Conservation (phyloP, 2,113 vertebrate species). For the Neotoma lepida region DNA sequence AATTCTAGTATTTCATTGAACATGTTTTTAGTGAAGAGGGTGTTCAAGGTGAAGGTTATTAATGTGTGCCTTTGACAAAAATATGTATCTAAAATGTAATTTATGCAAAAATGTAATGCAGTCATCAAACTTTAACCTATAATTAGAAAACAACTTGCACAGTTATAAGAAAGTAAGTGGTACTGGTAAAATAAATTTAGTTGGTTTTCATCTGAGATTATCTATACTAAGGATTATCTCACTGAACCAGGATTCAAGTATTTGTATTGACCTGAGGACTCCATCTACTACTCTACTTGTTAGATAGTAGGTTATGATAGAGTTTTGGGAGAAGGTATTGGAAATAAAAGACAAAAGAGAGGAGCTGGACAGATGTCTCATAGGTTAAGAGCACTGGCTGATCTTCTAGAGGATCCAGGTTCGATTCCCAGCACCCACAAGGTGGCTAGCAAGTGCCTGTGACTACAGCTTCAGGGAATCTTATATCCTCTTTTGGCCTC, state of each 20-base stretch:
- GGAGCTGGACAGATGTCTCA: background rate
- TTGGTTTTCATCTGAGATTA: slow-evolving; percentile 21
- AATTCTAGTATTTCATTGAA: background rate
- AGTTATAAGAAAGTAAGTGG: slow-evolving; percentile 35
- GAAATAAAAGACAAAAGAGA: background rate
- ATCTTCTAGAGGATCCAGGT: background rate
- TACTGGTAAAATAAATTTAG: background rate
- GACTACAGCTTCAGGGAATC: background rate
- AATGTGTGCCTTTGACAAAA: slow-evolving; percentile 3
- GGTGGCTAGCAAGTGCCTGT: background rate
- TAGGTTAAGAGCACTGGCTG: background rate
- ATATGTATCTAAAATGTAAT: background rate
- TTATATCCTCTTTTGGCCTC: background rate
- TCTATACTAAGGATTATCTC: background rate
- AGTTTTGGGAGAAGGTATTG: background rate
- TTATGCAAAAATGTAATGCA: background rate
- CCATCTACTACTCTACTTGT: background rate
- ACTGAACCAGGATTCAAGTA: background rate
- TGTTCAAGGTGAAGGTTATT: slow-evolving; percentile 6
- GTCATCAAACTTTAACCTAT: background rate
- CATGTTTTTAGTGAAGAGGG: background rate
- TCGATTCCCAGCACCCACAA: background rate
- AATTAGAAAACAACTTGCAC: background rate
- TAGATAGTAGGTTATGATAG: background rate
- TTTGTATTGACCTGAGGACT: background rate